These are phyloP conservation scores for Hycleus cichorii DNA, from an alignment of 1,140 invertebrate genomes.

Conservation along the genomic window DNA sequence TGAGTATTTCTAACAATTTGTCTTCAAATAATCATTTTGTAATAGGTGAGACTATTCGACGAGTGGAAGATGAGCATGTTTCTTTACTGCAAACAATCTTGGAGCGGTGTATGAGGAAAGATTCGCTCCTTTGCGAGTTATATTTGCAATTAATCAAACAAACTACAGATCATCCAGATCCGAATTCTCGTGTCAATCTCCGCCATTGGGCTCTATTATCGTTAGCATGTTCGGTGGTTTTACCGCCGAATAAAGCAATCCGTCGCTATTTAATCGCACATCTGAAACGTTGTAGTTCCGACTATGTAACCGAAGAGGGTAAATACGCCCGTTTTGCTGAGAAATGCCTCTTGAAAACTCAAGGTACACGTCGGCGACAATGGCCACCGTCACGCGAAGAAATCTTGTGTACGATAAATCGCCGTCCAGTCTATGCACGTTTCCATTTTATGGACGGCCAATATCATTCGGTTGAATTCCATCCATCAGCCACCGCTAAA, in stretches of 20 bases:
- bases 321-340: slow-evolving; percentile 91
- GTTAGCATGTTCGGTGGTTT: slow-evolving; percentile 77
- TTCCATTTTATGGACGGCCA: slow-evolving; percentile 93
- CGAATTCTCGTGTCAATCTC: slow-evolving; percentile 77
- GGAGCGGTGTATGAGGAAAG: slow-evolving; percentile 83
- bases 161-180: slow-evolving; percentile 88
- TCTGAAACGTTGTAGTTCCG: slow-evolving; percentile 78
- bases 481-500: slow-evolving; percentile 85
- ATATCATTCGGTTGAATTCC: slow-evolving; percentile 90
- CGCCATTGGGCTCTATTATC: slow-evolving; percentile 90
- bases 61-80: slow-evolving; percentile 79
- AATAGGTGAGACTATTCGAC: slow-evolving; percentile 39
- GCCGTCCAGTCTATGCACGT: slow-evolving; percentile 81
- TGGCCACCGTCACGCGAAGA: slow-evolving; percentile 91
- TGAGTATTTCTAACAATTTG: slow-evolving; percentile 15
- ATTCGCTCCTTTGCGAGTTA: slow-evolving; percentile 80
- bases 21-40: background rate
- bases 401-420: slow-evolving; percentile 85
- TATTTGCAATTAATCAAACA: slow-evolving; percentile 88
- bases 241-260: slow-evolving; percentile 75
- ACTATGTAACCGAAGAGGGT: slow-evolving; percentile 87
- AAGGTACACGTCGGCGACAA: slow-evolving; percentile 77
- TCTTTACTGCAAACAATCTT: slow-evolving; percentile 81
- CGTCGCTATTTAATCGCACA: slow-evolving; percentile 87
- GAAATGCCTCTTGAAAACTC: slow-evolving; percentile 79